Percentiles rank a stretch among this genome's conserved stretches.
These are phyloP conservation scores for Circaetus cinerascens DNA, from an alignment of 2,113 vertebrate species.

Conservation along the genomic window DNA sequence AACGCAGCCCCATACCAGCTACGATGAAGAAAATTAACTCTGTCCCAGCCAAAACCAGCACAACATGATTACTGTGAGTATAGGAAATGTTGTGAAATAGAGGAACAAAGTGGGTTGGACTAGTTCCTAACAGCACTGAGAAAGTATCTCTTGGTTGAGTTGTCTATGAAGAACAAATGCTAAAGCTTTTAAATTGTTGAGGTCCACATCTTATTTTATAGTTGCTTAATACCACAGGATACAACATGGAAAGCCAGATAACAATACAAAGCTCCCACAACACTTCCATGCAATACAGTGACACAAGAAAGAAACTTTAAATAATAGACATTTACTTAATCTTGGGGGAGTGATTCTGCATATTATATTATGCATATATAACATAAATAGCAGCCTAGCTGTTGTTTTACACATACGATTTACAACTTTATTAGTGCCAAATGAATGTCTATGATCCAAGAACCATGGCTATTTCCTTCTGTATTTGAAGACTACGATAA, in stretches of 20 bases:
- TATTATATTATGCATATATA: not conserved
- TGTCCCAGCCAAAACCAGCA: too few species aligned
- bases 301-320: not conserved
- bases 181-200: not conserved
- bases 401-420: not conserved
- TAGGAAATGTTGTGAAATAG: not conserved
- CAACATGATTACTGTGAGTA: not conserved
- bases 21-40: too few species aligned
- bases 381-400: not conserved
- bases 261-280: not conserved
- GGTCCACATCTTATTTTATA: not conserved
- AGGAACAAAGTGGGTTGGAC: not conserved
- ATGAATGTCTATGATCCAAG: not conserved
- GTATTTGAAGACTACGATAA: not conserved
- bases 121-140: not conserved
- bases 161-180: not conserved
- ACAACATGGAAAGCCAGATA: not conserved
- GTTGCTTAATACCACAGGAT: not conserved
- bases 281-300: not conserved
- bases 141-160: not conserved
- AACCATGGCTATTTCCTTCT: not conserved
- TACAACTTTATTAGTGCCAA: not conserved
- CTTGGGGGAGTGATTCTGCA: not conserved
- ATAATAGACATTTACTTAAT: not conserved
- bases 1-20: too few species aligned